A percentile compares a stretch with the other conserved stretches of the same genome.
Conservation (phyloP, 1,140 invertebrate genomes). For the Eurytemora carolleeae region DNA sequence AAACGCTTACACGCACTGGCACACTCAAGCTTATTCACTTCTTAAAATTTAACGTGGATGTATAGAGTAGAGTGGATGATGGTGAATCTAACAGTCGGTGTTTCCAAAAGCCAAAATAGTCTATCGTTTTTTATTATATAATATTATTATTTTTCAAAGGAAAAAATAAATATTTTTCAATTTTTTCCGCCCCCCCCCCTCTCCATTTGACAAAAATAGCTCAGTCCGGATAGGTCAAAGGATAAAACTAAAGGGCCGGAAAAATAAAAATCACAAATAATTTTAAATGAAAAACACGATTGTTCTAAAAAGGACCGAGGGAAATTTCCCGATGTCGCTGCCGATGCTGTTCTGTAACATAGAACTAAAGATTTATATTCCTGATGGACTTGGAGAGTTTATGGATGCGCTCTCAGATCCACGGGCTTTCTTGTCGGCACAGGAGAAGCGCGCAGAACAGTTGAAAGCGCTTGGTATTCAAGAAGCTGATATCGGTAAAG, state of each 20-base stretch:
- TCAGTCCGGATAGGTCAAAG: no score
- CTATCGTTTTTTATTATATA: background rate
- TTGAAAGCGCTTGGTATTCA: slow-evolving; percentile 87
- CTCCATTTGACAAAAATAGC: no score
- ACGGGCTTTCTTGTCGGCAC: slow-evolving; percentile 68
- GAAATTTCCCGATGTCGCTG: slow-evolving; percentile 95
- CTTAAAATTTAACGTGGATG: no score
- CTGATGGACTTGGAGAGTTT: slow-evolving; percentile 93
- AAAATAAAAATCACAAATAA: background rate
- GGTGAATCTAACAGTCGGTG: background rate
- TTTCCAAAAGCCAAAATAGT: background rate
- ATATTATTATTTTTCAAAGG: background rate
- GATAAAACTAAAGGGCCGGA: background rate
- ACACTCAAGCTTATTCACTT: no score
- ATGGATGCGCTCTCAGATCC: slow-evolving; percentile 95
- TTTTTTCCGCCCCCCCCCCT: no score
- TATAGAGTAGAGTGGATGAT: background rate
- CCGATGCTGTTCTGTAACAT: slow-evolving; percentile 98
- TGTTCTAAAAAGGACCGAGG: slow-evolving; percentile 92
- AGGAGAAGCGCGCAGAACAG: slow-evolving; percentile 65
- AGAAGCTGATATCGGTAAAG: slow-evolving; percentile 39
- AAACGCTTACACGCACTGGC: no score
- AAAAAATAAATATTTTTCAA: no score
- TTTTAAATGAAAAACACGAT: no score
- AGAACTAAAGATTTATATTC: slow-evolving; percentile 97